These are phyloP conservation scores for Drosophila persimilis DNA, from an alignment of 1,140 invertebrate genomes.

Conservation along the genomic window DNA sequence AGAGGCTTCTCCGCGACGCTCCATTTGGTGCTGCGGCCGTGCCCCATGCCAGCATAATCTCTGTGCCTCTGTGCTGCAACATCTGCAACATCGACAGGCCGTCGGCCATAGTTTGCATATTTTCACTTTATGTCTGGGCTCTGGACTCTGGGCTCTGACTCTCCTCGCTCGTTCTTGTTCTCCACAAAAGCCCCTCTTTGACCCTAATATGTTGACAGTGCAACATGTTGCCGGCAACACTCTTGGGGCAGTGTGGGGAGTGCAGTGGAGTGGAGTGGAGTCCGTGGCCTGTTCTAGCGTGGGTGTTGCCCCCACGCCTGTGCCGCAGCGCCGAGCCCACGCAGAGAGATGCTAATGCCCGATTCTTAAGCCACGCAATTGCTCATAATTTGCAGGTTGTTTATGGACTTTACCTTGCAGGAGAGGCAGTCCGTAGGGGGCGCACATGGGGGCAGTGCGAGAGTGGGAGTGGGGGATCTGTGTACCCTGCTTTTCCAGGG, in stretches of 20 bases:
- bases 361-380: slow-evolving; percentile 47
- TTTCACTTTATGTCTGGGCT: slow-evolving; percentile 30
- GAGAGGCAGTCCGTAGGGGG: no score
- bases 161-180: slow-evolving; percentile 24
- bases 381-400: slow-evolving; percentile 70
- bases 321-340: slow-evolving; percentile 31
- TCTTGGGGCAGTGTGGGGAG: neutral
- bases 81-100: slow-evolving; percentile 39
- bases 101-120: slow-evolving; percentile 49
- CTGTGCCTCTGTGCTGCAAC: no score
- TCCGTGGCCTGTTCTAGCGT: slow-evolving; percentile 2
- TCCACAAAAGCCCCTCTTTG: slow-evolving; percentile 10
- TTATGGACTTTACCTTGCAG: neutral
- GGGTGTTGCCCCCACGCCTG: slow-evolving; percentile 33
- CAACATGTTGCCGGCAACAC: slow-evolving; percentile 63
- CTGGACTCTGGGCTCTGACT: slow-evolving; percentile 9
- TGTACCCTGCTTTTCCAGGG: no score
- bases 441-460: no score
- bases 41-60: neutral
- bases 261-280: no score
- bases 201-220: slow-evolving; percentile 60
- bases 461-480: no score
- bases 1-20: slow-evolving; percentile 6
- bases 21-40: neutral
- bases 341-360: slow-evolving; percentile 44